Conservation (phyloP, 1,140 invertebrate species). For the Drosophila murphyi region DNA sequence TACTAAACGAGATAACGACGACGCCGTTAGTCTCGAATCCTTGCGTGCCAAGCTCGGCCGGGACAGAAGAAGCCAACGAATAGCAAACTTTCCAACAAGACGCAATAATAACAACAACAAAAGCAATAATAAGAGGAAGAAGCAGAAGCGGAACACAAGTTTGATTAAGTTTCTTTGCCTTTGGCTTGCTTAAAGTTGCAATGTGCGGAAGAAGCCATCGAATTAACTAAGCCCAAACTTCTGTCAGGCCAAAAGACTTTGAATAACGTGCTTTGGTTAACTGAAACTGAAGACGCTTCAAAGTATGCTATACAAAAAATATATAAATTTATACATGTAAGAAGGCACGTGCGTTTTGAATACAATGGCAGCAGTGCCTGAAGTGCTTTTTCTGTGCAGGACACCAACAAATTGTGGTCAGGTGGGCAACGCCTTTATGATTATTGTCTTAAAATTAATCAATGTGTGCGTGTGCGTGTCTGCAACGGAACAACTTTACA, state of each 20-base stretch:
- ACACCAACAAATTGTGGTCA: slow-evolving; percentile 34
- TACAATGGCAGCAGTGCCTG: slow-evolving; percentile 1
- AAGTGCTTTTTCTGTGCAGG: not conserved
- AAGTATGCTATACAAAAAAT: slow-evolving; percentile 66
- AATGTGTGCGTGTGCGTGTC: slow-evolving; percentile 68
- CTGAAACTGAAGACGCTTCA: slow-evolving; percentile 49
- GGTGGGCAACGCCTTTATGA: slow-evolving; percentile 67
- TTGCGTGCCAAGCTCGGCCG: slow-evolving; percentile 60
- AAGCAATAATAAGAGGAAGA: slow-evolving; percentile 5
- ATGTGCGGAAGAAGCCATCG: slow-evolving; percentile 51
- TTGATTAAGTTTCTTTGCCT: slow-evolving; percentile 73
- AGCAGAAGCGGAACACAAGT: slow-evolving; percentile 50
- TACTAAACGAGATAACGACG: slow-evolving; percentile 64
- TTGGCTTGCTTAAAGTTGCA: slow-evolving; percentile 71
- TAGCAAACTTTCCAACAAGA: slow-evolving; percentile 30
- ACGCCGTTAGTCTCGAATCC: slow-evolving; percentile 40
- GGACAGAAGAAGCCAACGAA: slow-evolving; percentile 4
- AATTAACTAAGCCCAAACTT: slow-evolving; percentile 74
- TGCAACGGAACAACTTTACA: slow-evolving; percentile 42
- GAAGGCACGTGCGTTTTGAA: slow-evolving; percentile 70
- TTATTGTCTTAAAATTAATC: slow-evolving; percentile 83
- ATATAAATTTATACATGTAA: slow-evolving; percentile 8
- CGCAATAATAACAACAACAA: slow-evolving; percentile 17
- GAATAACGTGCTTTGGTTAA: slow-evolving; percentile 61
- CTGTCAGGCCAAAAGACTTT: slow-evolving; percentile 13